Base-by-base conservation (phyloP, 1,140 invertebrate species). In the Brachionus plicatilis region DNA sequence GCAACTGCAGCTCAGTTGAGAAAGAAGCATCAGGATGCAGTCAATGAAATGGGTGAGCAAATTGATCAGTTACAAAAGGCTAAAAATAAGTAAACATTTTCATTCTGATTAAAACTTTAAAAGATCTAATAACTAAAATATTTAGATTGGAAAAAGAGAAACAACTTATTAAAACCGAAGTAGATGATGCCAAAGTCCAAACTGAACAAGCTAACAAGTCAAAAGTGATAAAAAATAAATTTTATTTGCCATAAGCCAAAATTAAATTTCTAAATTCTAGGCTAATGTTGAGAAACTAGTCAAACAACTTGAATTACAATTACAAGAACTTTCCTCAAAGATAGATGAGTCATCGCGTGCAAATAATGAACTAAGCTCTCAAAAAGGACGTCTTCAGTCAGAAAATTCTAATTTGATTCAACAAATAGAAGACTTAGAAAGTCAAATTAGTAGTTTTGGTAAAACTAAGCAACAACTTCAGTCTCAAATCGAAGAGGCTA, bases 11-110 rank as follows among this genome's bases (percentile, higher is more conserved):
- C 95, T 87, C 94, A 94, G 90, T 93, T 99, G 86, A 94, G 97
- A 91, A 99, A 99, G 93, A 99, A 99, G 93, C 95, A 99, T 92
- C 98, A 98, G 90, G 97, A 99, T 91, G 95, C 96, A 88, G 95
- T 98, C 87, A 89, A 88, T 85, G 96, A 98, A 91, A 96, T 99
- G 93, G 95, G 95, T 87, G 97, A 99, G 91, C 97, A 99, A 91
- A 95, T 99, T 89, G 97, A 99, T 91, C 96, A 98, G 90, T 93
- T 99, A 88, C 97, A 98, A 93, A 99, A 99, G 91, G 93, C 96
- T 89, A 99, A 99, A 92, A 94, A 95, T 89, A 98, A 97, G 96
- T 97, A 91, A 93, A 94, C 93, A 90, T 33, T 43, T 17, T 1
- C 12, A n/a, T 24, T 83, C 29, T 47, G 5, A 24, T 66, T 11